phyloP scores from a whole-genome alignment of 2,113 vertebrate genomes.

The Otis tarda region DNA sequence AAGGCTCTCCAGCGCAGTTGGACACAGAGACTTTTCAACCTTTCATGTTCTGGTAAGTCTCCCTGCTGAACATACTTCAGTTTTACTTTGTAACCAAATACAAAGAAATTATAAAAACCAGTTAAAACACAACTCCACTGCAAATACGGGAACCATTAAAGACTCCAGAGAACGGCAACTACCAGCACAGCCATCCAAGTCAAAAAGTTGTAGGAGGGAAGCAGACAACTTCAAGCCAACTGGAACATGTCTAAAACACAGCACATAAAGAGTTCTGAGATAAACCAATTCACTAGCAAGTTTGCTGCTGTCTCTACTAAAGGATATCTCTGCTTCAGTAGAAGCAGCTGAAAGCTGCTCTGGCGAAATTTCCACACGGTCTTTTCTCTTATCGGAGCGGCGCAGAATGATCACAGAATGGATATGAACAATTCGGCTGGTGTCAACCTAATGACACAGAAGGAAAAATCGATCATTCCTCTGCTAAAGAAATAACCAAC shows the following conservation, averaged over 20 bases:
- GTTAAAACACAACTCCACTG: background rate
- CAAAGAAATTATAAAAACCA: background rate
- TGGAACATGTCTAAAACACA: background rate
- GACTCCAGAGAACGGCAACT: background rate
- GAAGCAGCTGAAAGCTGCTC: slow-evolving; percentile 97
- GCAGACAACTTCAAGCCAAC: background rate
- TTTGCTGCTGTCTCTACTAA: background rate
- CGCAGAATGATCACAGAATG: slow-evolving; percentile 97
- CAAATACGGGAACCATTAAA: background rate
- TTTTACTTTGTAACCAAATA: background rate
- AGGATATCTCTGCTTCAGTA: slow-evolving; percentile 96
- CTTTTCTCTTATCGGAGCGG: slow-evolving; percentile 96
- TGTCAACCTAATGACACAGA: slow-evolving; percentile 74
- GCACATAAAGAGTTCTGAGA: fast-evolving
- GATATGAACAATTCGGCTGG: slow-evolving; percentile 87
- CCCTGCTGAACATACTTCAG: background rate
- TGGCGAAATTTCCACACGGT: slow-evolving; percentile 96
- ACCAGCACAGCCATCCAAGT: background rate
- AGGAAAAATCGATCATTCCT: fast-evolving
- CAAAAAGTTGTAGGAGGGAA: background rate
- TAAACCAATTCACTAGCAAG: fast-evolving
- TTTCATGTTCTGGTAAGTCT: background rate
- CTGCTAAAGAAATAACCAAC: fast-evolving
- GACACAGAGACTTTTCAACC: background rate
- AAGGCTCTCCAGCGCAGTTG: background rate